Conservation (phyloP, 2,113 vertebrate genomes). For the Nothobranchius furzeri region DNA sequence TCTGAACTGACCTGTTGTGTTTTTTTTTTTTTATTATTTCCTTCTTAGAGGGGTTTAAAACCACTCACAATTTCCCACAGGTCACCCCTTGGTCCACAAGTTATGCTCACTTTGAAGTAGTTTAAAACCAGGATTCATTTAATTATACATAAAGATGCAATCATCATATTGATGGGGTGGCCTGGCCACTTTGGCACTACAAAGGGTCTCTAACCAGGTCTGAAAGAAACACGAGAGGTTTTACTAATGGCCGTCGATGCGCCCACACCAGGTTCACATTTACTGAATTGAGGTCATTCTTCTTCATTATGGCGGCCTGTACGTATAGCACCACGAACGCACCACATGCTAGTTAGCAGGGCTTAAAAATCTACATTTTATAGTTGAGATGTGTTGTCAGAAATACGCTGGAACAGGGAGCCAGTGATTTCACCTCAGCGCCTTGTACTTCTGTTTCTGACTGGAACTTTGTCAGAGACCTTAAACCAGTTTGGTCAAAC, state of each 20-base stretch:
- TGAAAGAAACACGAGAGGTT: slow-evolving; percentile 44
- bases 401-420: slow-evolving; percentile 42
- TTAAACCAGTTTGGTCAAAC: slow-evolving; percentile 62
- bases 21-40: slow-evolving; percentile 71
- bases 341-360: slow-evolving; percentile 29
- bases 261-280: slow-evolving; percentile 61
- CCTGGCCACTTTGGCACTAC: slow-evolving; percentile 66
- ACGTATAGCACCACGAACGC: slow-evolving; percentile 25
- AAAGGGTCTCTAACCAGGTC: slow-evolving; percentile 64
- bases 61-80: slow-evolving; percentile 49
- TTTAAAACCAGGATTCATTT: slow-evolving; percentile 65
- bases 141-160: slow-evolving; percentile 75
- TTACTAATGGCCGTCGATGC: slow-evolving; percentile 58
- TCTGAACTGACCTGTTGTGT: slow-evolving; percentile 44
- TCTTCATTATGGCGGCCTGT: slow-evolving; percentile 57
- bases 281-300: slow-evolving; percentile 66
- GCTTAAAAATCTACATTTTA: slow-evolving; percentile 21
- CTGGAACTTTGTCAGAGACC: slow-evolving; percentile 58
- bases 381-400: slow-evolving; percentile 24
- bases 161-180: slow-evolving; percentile 70
- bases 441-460: slow-evolving; percentile 37
- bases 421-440: slow-evolving; percentile 32
- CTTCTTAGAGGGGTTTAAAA: slow-evolving; percentile 40
- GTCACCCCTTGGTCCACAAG: slow-evolving; percentile 55
- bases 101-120: slow-evolving; percentile 69